Evolutionary conservation across 2,888 invertebrate genomes (phyloP), one percentile per base, ranked within the genome.

Genomic region (Monopis laevigella): DNA sequence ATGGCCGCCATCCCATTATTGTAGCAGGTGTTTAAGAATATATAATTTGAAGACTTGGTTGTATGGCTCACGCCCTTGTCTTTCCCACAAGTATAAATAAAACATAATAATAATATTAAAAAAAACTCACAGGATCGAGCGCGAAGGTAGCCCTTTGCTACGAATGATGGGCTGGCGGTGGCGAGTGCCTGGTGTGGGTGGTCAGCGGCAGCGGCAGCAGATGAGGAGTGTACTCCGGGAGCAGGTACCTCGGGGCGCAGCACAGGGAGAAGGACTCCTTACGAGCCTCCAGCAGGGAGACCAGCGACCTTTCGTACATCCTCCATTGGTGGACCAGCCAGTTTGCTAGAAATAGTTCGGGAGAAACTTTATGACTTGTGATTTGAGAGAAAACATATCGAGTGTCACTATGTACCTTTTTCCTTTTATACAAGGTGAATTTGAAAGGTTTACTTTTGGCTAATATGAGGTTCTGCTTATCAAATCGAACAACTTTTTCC

Each of bases 281-380:
- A 44, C 68, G 59, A 46, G 74, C 73, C 62, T 74, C 75, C 50
- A 77, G 64, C 47, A 75, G 60, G 42, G 75, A 74, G 54, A 64
- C 73, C 45, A 77, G 62, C 44, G 77, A 75, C 50, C 70, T 69
- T 66, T 78, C 72, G 70, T 77, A 77, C 51, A 71, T 43, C 58
- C 73, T 69, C 75, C 75, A 78, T 51, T 77, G 77, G 52, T 71
- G 69, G 32, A 73, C 64, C 65, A 75, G 68, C 71, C 72, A 75
- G 51, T 67, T 62, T 43, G 75, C 78, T 77, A 72, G 2, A 50
- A 55, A 53, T n/a, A n/a, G n/a, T n/a, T n/a, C n/a, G n/a, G n/a
- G n/a, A n/a, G n/a, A n/a, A n/a, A n/a, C n/a, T n/a, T n/a, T n/a
- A n/a, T n/a, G n/a, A n/a, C n/a, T n/a, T n/a, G n/a, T n/a, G n/a